These are phyloP conservation scores for Hippocampus barbouri DNA, from an alignment of 2,113 vertebrate species.

Conservation along the genomic window DNA sequence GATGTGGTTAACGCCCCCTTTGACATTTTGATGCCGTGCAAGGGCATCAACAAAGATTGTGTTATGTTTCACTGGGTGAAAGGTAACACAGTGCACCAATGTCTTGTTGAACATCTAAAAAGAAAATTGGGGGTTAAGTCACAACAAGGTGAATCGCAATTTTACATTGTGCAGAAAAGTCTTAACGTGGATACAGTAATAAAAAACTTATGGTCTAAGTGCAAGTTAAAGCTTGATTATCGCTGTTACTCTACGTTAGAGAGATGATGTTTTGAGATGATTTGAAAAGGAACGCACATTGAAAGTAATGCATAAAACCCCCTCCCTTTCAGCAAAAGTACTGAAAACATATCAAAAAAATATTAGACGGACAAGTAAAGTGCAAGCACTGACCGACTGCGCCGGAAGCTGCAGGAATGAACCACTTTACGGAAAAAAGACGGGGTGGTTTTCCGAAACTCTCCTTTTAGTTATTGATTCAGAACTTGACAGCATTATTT, in stretches of 20 bases:
- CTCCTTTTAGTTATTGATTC: background rate
- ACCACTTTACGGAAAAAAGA: constrained; percentile 8
- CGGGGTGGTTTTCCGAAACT: background rate
- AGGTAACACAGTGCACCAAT: constrained; percentile 2
- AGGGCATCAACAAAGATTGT: background rate
- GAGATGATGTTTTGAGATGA: background rate
- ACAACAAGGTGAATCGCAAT: background rate
- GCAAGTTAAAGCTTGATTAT: background rate
- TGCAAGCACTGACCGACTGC: background rate
- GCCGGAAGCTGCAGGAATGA: background rate
- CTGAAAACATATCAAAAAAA: background rate
- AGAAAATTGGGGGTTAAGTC: background rate
- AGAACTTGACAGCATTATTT: too few species aligned
- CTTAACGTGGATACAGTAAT: background rate
- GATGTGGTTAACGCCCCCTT: background rate
- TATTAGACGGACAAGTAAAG: background rate
- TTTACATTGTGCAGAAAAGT: background rate
- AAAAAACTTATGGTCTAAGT: background rate
- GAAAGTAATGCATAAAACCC: background rate
- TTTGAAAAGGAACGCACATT: background rate
- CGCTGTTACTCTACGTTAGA: background rate
- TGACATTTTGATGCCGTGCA: background rate
- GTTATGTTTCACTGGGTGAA: constrained; percentile 21
- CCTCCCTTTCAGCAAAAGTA: too few species aligned
- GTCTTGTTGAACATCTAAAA: background rate